A percentile compares a stretch with the other conserved stretches of the same genome.
These are phyloP conservation scores for Petrolisthes cinctipes DNA, from an alignment of 2,888 invertebrate genomes.

Conservation along the genomic window DNA sequence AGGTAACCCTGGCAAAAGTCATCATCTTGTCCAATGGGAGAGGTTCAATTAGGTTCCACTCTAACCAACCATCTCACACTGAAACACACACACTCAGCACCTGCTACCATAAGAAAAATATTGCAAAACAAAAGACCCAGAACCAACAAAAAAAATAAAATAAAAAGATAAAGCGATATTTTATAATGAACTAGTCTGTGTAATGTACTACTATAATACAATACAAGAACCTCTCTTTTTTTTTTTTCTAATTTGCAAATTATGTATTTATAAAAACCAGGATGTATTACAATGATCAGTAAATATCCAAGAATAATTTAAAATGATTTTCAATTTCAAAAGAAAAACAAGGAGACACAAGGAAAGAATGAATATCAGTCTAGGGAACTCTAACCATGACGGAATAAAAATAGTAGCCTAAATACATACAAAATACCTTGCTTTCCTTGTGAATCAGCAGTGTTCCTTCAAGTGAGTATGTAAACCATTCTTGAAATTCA, in stretches of 20 bases:
- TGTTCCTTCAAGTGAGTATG: conserved; percentile 4
- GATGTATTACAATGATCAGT: not conserved
- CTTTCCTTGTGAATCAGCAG: conserved; percentile 33
- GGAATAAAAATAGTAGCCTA: conserved; percentile 52
- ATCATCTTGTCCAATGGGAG: conserved; percentile 9
- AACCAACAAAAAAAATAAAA: not conserved
- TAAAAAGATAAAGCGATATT: too few species aligned
- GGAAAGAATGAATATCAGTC: too few species aligned
- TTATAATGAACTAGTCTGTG: too few species aligned
- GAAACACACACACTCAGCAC: conserved; percentile 7
- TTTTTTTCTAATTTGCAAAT: too few species aligned
- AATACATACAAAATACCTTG: conserved; percentile 40
- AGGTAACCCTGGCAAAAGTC: not conserved
- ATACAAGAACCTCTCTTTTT: too few species aligned
- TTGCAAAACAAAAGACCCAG: not conserved
- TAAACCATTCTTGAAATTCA: conserved; percentile 43
- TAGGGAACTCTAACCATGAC: conserved; percentile 28
- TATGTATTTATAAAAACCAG: too few species aligned
- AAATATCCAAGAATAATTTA: conserved; percentile 17
- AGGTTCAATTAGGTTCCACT: conserved; percentile 48
- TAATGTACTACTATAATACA: too few species aligned
- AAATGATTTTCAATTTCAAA: conserved; percentile 16
- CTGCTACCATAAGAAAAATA: conserved; percentile 19
- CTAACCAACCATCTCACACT: conserved; percentile 34
- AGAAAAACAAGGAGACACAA: not conserved